A percentile compares a stretch with the other conserved stretches of the same genome.
phyloP scores from a whole-genome alignment of 2,888 invertebrate species.

The Macrophya annulata region DNA sequence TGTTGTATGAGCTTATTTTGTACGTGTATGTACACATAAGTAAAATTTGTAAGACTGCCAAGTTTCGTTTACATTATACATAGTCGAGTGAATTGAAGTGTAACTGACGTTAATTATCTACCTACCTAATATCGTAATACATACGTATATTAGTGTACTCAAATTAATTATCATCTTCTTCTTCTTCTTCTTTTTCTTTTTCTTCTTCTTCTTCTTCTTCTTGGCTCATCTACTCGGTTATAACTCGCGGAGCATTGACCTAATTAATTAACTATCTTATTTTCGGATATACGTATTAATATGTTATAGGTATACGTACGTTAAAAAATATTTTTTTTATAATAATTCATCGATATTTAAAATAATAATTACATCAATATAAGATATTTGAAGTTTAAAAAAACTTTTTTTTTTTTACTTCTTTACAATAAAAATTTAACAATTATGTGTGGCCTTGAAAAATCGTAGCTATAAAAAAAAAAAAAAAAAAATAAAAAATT shows the following conservation, averaged over 20 bases:
- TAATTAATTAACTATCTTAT: not conserved
- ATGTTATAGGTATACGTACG: not conserved
- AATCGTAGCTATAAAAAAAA: not conserved
- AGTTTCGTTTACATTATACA: not conserved
- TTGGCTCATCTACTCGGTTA: not conserved
- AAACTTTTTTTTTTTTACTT: too few species aligned
- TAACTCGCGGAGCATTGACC: not conserved
- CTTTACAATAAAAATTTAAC: too few species aligned
- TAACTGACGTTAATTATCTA: constrained; percentile 23
- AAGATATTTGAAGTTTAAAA: too few species aligned
- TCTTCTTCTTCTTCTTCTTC: not conserved
- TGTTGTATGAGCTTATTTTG: not conserved
- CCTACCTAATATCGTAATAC: not conserved
- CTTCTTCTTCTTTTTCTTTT: not conserved
- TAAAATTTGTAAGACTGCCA: not conserved
- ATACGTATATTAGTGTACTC: not conserved
- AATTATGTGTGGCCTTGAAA: not conserved
- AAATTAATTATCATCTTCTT: constrained; percentile 12
- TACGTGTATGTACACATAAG: not conserved
- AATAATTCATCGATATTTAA: too few species aligned
- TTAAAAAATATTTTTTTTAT: too few species aligned
- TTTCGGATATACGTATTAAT: not conserved
- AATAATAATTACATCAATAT: too few species aligned
- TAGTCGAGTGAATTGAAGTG: not conserved
- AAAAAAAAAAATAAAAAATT: not conserved